Base-by-base conservation (phyloP, 2,888 invertebrate species). In the Amitus sp. region DNA sequence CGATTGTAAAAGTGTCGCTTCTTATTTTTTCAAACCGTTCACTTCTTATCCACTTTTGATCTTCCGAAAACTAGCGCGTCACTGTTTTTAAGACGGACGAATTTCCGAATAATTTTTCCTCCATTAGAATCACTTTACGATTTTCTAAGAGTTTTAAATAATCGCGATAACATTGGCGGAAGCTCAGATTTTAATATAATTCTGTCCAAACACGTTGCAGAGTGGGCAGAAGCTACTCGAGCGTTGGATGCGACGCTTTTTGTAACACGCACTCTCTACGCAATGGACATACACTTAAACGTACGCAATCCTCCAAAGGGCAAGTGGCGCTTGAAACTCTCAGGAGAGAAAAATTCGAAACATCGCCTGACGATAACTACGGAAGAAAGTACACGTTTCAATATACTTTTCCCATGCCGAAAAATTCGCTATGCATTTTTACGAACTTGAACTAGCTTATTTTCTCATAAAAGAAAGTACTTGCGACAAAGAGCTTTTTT, bases 291-390 rank as follows among this genome's bases (percentile, higher is more conserved):
- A 57, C 62, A 64, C 57, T 55, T 76, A 42, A 73, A 72, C 56
- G 67, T 73, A 57, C 69, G 66, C 60, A 71, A 73, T 55, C 70
- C 75, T 39, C 73, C 76, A 45, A 33, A 73, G 48, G 77, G 75
- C 48, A 71, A 56, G 56, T 77, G 73, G 77, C 57, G 65, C 45
- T 12, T 77, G 30, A 70, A 70, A 28, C 66, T 77, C 15, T 27
- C 19, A 1, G 73, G 73, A 61, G 65, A 47, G 49, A 63, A 62
- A 55, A 63, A 66, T 74, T 72, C 66, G 30, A 72, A 70, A 10
- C 76, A 73, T 62, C 54, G 42, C 39, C 59, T 76, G 37, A 46
- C 30, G 6, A 65, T 68, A 43, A 43, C 42, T 7, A 57, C 53
- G 6, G 23, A 23, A 27, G 43, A 43, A 43, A 13, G 43, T 43